Base-by-base conservation (phyloP, 2,888 invertebrate genomes). In the Thyatira batis region DNA sequence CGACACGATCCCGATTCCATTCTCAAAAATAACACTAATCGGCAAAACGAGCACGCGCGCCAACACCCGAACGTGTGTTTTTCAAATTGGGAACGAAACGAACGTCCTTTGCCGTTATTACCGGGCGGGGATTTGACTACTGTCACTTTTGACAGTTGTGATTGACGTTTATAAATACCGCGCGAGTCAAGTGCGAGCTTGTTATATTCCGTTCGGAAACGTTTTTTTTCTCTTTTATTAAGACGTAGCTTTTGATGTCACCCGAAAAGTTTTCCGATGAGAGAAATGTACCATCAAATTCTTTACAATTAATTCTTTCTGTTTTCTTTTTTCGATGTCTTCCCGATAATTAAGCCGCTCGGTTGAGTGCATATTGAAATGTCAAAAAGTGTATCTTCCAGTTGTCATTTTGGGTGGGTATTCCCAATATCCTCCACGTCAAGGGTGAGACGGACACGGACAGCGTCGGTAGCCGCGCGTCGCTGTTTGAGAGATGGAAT, bases 1-100 rank as follows among this genome's bases (percentile, higher is more conserved):
- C 91, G 91, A 90, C 89, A 84, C 89, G 88, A 90, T 88, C 87
- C 82, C 84, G 85, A 85, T 87, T 86, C 89, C 87, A 89, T 88
- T 89, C 87, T 91, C 89, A 85, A 87, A 88, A 89, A 87, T 88
- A 89, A 88, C 89, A 87, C 90, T 91, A 91, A 92, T 91, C 90
- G 89, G 82, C 84, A 84, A 87, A 85, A 82, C 83, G 83, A 86
- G 89, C 89, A 89, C 89, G 89, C 88, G 89, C 89, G 80, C 84
- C 81, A 57, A 61, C 56, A 70, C 80, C 71, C 70, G 80, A 85
- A 89, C 90, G 91, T 90, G 90, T 89, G 89, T 87, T 90, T 89
- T 89, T 89, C 89, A 85, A 88, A 90, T 87, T 89, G 85, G 78
- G 84, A 85, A 79, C 67, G 69, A 63, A 68, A 65, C 71, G 55